Evolutionary conservation across 2,888 invertebrate genomes (phyloP).

Genomic region (Helicoverpa assulta): DNA sequence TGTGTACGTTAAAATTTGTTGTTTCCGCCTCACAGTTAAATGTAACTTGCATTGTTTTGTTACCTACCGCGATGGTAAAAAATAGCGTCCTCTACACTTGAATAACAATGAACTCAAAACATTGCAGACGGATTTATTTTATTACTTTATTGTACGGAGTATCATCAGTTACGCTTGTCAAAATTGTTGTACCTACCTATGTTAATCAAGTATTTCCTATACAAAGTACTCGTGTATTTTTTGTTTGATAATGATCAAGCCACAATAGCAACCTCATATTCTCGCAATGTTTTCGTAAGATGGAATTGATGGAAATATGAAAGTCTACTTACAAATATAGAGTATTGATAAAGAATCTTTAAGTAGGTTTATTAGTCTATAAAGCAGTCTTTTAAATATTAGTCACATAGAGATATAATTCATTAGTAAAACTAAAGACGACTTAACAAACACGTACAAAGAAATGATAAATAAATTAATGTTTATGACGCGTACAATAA

Average conservation of each 20-base stretch:
- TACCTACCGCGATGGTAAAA: conserved; percentile 68
- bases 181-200: conserved; percentile 43
- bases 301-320: neutral
- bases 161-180: conserved; percentile 63
- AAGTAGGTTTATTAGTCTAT: conserved; percentile 20
- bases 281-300: conserved; percentile 2
- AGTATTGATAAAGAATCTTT: conserved; percentile 12
- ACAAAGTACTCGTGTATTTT: conserved; percentile 45
- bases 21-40: conserved; percentile 71
- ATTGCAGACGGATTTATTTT: conserved; percentile 60
- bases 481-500: conserved; percentile 29
- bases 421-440: conserved; percentile 6
- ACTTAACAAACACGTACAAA: conserved; percentile 32
- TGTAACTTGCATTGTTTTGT: conserved; percentile 73
- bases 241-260: conserved; percentile 32
- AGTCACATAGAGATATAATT: conserved; percentile 4
- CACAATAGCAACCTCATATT: conserved; percentile 16
- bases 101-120: conserved; percentile 71
- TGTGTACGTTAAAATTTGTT: conserved; percentile 70
- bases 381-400: conserved; percentile 2
- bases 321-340: conserved; percentile 2
- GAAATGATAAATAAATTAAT: conserved; percentile 41
- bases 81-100: conserved; percentile 73
- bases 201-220: conserved; percentile 51
- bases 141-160: conserved; percentile 53